Conservation (phyloP, 2,797 vertebrate genomes). For the Craterocephalus amniculus region DNA sequence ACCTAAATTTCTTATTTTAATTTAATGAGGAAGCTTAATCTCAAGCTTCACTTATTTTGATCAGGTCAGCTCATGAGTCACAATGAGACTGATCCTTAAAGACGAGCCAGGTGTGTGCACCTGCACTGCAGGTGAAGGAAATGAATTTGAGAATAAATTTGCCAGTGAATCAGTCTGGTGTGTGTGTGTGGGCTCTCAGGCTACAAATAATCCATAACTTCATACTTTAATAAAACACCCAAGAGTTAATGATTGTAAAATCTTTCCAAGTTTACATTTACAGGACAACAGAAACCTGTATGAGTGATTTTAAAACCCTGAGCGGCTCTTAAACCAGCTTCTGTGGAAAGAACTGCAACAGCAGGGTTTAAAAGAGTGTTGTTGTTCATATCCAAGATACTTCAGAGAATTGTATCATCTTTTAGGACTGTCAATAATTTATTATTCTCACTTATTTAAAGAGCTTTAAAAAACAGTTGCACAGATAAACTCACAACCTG, state of each 20-base stretch:
- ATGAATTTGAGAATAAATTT: no score
- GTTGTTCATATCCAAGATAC: neutral
- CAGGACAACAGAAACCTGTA: neutral
- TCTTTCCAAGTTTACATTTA: neutral
- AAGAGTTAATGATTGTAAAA: no score
- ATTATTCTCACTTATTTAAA: no score
- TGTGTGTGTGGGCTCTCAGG: neutral
- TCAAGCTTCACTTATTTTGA: neutral
- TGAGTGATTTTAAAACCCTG: neutral
- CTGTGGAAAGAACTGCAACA: neutral
- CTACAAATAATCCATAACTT: neutral
- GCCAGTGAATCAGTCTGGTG: neutral
- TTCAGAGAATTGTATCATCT: neutral
- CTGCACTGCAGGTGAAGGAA: no score
- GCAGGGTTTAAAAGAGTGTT: neutral
- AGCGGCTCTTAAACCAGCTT: neutral
- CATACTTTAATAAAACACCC: neutral
- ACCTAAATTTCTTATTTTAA: no score
- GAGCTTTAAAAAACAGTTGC: no score
- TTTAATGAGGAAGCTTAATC: no score
- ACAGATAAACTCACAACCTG: no score
- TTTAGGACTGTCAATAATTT: no score
- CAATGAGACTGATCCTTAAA: no score
- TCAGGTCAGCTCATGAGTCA: neutral
- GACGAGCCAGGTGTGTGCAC: no score